Conservation (phyloP, 2,888 invertebrate genomes). For the Dromius quadrimaculatus region DNA sequence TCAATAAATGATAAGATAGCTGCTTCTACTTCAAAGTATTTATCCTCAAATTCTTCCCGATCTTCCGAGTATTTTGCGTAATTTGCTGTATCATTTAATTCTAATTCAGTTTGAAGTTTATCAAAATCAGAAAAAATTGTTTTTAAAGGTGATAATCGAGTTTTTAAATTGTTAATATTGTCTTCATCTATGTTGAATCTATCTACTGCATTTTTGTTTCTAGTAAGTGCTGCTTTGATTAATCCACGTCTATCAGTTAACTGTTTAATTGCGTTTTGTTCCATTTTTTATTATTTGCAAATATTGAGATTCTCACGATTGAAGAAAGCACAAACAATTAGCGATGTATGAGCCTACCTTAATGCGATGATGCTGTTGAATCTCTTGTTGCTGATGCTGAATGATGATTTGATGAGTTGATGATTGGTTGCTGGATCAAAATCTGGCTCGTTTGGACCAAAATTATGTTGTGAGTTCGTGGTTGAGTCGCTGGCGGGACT, state of each 20-base stretch:
- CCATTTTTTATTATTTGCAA: neutral
- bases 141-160: neutral
- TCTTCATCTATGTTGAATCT: neutral
- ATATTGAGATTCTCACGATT: neutral
- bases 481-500: too few relatives aligned
- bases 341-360: slow-evolving; percentile 9
- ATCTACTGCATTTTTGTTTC: neutral
- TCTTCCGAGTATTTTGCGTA: neutral
- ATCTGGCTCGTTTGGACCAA: too few relatives aligned
- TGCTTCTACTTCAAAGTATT: slow-evolving; percentile 12
- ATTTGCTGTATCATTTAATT: neutral
- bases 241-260: slow-evolving; percentile 14
- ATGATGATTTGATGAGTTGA: too few relatives aligned
- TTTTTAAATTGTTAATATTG: slow-evolving; percentile 16
- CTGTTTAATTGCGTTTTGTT: neutral
- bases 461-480: too few relatives aligned
- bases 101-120: neutral
- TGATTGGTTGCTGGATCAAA: too few relatives aligned
- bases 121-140: slow-evolving; percentile 2
- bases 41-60: slow-evolving; percentile 1
- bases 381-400: too few relatives aligned
- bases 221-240: neutral
- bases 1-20: slow-evolving; percentile 2
- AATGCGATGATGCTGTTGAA: too few relatives aligned
- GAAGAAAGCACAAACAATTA: neutral